phyloP scores from a whole-genome alignment of 2,797 vertebrate genomes.

The Taenioides sp. region DNA sequence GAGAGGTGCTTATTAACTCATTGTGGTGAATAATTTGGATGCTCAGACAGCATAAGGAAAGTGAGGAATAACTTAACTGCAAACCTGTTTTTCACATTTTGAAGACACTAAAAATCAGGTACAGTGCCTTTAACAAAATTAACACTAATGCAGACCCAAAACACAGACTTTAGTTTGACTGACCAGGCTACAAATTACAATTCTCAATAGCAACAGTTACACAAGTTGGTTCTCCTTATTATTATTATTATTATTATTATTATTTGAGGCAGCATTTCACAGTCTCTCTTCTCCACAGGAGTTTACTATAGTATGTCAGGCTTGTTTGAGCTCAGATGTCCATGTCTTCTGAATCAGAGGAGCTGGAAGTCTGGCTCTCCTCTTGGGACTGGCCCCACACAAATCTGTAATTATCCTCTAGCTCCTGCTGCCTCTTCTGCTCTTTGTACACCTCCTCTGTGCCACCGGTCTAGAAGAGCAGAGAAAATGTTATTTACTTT shows the following conservation, averaged over 20 bases:
- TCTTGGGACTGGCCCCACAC: constrained; percentile 86
- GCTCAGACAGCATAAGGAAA: too few species aligned
- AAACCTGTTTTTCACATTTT: not conserved
- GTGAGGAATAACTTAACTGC: too few species aligned
- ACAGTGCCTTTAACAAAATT: too few species aligned
- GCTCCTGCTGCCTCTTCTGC: constrained; percentile 85
- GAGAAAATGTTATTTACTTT: not conserved
- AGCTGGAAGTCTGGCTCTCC: constrained; percentile 72
- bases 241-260: not conserved
- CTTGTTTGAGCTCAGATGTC: constrained; percentile 80
- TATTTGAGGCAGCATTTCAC: constrained; percentile 23
- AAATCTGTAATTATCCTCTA: constrained; percentile 92
- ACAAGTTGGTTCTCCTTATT: constrained; percentile 29
- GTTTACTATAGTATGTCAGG: constrained; percentile 28
- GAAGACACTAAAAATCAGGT: too few species aligned
- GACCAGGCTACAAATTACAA: constrained; percentile 7
- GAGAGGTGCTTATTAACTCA: too few species aligned
- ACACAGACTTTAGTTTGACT: not conserved
- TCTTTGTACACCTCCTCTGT: constrained; percentile 91
- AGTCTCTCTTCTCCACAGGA: constrained; percentile 54
- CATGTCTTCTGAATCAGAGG: constrained; percentile 85
- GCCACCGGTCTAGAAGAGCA: constrained; percentile 83
- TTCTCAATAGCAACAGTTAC: constrained; percentile 42
- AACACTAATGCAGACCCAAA: too few species aligned
- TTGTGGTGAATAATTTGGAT: too few species aligned